Evolutionary conservation across 2,113 vertebrate species (phyloP), one percentile per base, ranked within the genome.

Genomic region (Elgaria multicarinata): DNA sequence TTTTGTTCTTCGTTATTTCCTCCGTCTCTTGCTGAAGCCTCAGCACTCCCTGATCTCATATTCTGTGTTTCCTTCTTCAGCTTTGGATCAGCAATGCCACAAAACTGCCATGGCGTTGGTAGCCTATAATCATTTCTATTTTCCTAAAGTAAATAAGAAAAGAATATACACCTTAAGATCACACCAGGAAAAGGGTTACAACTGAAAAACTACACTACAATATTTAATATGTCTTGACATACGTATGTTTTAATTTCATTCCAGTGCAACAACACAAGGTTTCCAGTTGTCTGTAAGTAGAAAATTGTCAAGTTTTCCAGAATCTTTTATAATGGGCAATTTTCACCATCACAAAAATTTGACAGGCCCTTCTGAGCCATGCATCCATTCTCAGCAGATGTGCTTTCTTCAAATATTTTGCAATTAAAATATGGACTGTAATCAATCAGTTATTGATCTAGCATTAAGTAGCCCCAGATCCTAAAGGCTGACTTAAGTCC

Each of bases 31-130:
- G 77, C 64, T 71, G 36, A 58, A 72, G 46, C 26, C 55, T 53
- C n/a, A 16, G 4, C 28, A 4, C 36, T 88, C 62, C 85, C 10
- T 50, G 44, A 62, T 79, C 50, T 79, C 58, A 20, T 53, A 14
- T n/a, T 33, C 24, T 67, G 28, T 24, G 24, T 72, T 42, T 55
- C 31, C 53, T 72, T 95, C 82, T 42, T 62, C 62, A 74, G 46
- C 66, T 39, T n/a, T 62, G 79, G 55, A 92, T 39, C 79, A 89
- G 80, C 71, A 89, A 66, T 87, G 71, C 86, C 85, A 83, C 26
- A 91, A 69, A 83, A 91, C 79, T 75, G 28, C 26, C 22, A n/a
- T 80, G 64, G 31, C 14, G 28, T 10, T 67, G 5, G 62, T 26
- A 67, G 83, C 20, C 20, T 3, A 5, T 53, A 13, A 33, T 31